Conservation (phyloP, 2,113 vertebrate genomes). For the Phoenicopterus ruber region DNA sequence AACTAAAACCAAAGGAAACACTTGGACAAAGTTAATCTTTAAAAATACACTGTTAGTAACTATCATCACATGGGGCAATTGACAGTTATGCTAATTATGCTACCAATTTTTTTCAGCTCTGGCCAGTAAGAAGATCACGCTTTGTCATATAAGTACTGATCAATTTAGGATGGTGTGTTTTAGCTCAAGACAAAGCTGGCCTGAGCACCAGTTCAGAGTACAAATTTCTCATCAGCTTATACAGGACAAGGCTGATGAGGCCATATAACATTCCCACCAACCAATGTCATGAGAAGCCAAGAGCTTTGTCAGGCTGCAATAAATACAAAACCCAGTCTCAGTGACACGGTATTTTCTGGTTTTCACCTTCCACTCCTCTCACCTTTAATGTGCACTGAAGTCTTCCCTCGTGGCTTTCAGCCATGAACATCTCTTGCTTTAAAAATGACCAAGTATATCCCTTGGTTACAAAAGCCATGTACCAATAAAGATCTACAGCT, state of each 20-base stretch:
- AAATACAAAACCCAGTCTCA: neutral
- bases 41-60: neutral
- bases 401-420: neutral
- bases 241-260: neutral
- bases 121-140: neutral
- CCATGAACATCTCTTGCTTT: neutral
- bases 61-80: neutral
- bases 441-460: neutral
- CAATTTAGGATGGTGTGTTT: neutral
- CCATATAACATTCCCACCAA: neutral
- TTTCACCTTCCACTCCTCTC: neutral
- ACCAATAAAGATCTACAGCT: neutral
- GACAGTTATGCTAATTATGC: neutral
- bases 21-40: neutral
- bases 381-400: neutral
- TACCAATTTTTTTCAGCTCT: neutral
- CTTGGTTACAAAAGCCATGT: neutral
- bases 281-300: neutral
- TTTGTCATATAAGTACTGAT: neutral
- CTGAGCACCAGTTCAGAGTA: neutral
- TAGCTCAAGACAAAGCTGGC: neutral
- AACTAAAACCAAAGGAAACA: neutral
- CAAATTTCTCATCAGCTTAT: neutral
- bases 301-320: neutral
- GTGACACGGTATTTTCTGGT: neutral